A percentile compares a stretch with the other conserved stretches of the same genome.
phyloP scores from a whole-genome alignment of 23 tunicate species.

The Trididemnum miniatum region DNA sequence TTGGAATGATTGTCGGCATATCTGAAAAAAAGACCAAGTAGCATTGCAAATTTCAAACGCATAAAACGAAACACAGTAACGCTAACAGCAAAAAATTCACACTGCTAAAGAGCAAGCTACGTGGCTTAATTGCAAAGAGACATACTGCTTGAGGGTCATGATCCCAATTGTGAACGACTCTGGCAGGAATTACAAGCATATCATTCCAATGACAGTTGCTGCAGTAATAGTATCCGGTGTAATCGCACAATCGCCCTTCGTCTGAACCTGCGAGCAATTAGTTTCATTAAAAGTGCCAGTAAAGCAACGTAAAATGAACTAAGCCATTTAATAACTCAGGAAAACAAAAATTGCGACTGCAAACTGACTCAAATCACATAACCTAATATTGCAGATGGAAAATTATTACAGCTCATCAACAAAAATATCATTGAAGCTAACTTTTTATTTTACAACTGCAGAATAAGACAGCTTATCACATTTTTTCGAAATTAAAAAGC shows the following conservation, averaged over 20 bases:
- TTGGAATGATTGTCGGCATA: conserved; percentile 61
- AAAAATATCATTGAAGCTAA: no score
- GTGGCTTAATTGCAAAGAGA: background rate
- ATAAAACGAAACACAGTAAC: background rate
- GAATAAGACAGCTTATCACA: no score
- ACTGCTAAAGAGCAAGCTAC: background rate
- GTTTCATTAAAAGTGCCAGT: no score
- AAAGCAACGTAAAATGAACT: no score
- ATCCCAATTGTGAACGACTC: conserved; percentile 90
- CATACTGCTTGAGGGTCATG: conserved; percentile 55
- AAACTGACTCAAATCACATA: no score
- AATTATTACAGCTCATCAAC: no score
- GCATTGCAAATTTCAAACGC: background rate
- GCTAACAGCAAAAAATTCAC: background rate
- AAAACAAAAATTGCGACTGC: no score
- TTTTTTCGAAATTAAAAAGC: no score
- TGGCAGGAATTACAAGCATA: conserved; percentile 48
- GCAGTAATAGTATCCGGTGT: conserved; percentile 86
- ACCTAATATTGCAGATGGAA: no score
- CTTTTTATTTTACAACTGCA: no score
- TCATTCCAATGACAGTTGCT: conserved; percentile 93
- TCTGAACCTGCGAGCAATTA: conserved; percentile 59
- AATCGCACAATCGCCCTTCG: conserved; percentile 73
- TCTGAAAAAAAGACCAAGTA: conserved; percentile 9
- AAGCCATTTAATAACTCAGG: no score